phyloP scores from a whole-genome alignment of 2,888 invertebrate species.

The Malthinus flaveolus region DNA sequence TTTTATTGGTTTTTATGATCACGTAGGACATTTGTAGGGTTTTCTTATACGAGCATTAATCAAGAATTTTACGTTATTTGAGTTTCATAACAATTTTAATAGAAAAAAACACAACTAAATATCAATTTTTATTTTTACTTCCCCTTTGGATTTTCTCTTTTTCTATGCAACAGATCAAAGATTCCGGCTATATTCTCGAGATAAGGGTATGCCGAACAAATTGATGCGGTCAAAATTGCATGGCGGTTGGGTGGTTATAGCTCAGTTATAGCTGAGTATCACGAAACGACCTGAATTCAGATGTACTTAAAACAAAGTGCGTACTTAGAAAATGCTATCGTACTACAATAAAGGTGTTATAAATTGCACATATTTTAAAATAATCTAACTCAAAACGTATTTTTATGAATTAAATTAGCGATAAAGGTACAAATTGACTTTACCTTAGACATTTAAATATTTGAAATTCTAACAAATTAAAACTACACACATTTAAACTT shows the following conservation, averaged over 20 bases:
- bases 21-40: conserved; percentile 9
- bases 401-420: too few relatives aligned
- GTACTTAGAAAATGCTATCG: conserved; percentile 5
- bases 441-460: too few relatives aligned
- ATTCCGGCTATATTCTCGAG: not conserved
- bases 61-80: conserved; percentile 4
- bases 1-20: conserved; percentile 28
- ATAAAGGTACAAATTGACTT: too few relatives aligned
- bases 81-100: not conserved
- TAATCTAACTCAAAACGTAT: too few relatives aligned
- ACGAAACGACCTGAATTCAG: conserved; percentile 23
- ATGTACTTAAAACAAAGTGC: conserved; percentile 21
- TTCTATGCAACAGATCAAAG: conserved; percentile 1
- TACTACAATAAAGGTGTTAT: conserved; percentile 12
- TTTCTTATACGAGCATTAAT: conserved; percentile 5
- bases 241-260: conserved; percentile 8
- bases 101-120: not conserved
- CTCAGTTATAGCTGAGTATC: conserved; percentile 19
- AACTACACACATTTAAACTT: too few relatives aligned
- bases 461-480: too few relatives aligned
- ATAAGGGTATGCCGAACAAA: conserved; percentile 9
- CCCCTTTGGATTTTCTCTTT: not conserved
- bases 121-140: not conserved
- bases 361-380: not conserved
- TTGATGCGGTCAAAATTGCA: conserved; percentile 20